phyloP scores from a whole-genome alignment of 2,888 invertebrate species.

The Copidosoma aretas region DNA sequence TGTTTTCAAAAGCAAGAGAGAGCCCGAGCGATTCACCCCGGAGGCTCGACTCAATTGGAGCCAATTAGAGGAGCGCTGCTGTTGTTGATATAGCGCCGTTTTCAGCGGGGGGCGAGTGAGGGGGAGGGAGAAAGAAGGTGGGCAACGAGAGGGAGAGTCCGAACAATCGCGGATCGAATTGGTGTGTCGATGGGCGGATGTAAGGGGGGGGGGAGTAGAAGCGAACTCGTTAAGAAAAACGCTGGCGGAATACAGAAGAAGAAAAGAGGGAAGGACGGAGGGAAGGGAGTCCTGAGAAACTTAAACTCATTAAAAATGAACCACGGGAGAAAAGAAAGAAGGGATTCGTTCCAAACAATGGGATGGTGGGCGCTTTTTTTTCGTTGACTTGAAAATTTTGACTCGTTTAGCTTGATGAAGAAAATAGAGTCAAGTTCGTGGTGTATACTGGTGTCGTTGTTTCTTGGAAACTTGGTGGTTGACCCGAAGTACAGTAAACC shows the following conservation, averaged over 20 bases:
- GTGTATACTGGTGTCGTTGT: too few relatives aligned
- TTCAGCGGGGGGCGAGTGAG: background rate
- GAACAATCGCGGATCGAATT: too few relatives aligned
- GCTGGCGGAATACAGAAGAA: slow-evolving; percentile 5
- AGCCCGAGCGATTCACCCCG: slow-evolving; percentile 31
- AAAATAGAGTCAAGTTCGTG: too few relatives aligned
- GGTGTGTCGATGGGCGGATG: background rate
- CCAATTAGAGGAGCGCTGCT: slow-evolving; percentile 37
- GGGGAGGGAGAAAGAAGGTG: background rate
- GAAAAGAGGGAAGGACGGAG: background rate
- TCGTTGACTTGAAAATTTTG: background rate
- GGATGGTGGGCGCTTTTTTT: background rate
- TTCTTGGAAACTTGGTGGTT: too few relatives aligned
- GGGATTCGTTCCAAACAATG: slow-evolving; percentile 6
- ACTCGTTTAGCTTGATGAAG: background rate
- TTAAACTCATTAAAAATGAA: slow-evolving; percentile 33
- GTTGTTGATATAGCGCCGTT: slow-evolving; percentile 39
- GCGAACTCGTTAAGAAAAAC: slow-evolving; percentile 38
- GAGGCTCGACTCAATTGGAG: slow-evolving; percentile 41
- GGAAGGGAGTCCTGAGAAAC: background rate
- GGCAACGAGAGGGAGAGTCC: background rate
- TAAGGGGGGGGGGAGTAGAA: slow-evolving; percentile 12
- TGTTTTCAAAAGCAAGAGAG: slow-evolving; percentile 25
- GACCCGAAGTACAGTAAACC: too few relatives aligned
- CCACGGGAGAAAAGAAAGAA: background rate